Conservation (phyloP, 2,113 vertebrate species). For the Hippopotamus amphibius region DNA sequence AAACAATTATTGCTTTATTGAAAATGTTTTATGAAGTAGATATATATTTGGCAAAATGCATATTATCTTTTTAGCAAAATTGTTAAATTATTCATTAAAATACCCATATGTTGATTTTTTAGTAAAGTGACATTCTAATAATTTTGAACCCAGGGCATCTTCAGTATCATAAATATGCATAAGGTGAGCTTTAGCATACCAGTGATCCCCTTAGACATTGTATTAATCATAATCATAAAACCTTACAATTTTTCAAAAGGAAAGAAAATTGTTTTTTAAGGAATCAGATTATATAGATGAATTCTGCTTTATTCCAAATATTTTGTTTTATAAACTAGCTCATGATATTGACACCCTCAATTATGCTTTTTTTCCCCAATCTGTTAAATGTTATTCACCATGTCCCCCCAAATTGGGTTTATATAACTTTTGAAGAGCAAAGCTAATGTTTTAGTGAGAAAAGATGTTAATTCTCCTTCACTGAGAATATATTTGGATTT, state of each 20-base stretch:
- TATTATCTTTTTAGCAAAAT: slow-evolving; percentile 54
- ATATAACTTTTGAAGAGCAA: slow-evolving; percentile 42
- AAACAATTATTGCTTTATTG: slow-evolving; percentile 59
- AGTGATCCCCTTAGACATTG: slow-evolving; percentile 34
- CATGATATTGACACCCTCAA: slow-evolving; percentile 7
- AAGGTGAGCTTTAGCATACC: slow-evolving; percentile 47
- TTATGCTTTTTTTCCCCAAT: not conserved
- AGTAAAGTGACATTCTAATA: slow-evolving; percentile 52
- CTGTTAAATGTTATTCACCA: slow-evolving; percentile 41
- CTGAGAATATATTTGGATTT: slow-evolving; percentile 51
- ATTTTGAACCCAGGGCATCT: slow-evolving; percentile 58
- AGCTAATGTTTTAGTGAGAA: slow-evolving; percentile 44
- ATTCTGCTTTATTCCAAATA: slow-evolving; percentile 59
- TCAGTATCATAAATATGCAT: slow-evolving; percentile 60
- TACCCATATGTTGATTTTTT: slow-evolving; percentile 47
- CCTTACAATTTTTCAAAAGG: slow-evolving; percentile 24
- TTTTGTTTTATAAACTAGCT: slow-evolving; percentile 44
- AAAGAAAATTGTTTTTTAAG: slow-evolving; percentile 41
- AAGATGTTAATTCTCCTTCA: slow-evolving; percentile 37
- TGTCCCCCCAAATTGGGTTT: not conserved
- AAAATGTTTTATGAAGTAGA: slow-evolving; percentile 62
- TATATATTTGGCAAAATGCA: slow-evolving; percentile 53
- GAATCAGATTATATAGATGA: slow-evolving; percentile 12
- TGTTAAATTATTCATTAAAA: slow-evolving; percentile 69
- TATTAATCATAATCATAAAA: slow-evolving; percentile 53